These are phyloP conservation scores for Orcinus orca DNA, from an alignment of 2,113 vertebrate genomes.

Conservation along the genomic window DNA sequence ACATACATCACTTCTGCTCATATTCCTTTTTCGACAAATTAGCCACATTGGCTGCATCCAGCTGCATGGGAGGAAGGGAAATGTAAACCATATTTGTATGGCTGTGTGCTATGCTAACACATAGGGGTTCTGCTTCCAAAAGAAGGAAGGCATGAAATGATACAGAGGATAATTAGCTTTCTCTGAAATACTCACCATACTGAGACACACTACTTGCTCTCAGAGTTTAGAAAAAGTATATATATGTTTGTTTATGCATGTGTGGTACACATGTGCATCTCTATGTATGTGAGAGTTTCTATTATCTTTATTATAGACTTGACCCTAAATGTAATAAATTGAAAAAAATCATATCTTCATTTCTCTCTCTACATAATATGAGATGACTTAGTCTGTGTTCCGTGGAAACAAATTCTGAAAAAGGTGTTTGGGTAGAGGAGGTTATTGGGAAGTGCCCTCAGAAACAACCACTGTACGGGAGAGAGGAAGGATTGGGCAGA, in stretches of 20 bases:
- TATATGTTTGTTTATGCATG: not conserved
- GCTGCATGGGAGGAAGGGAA: not conserved
- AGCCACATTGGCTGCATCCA: not conserved
- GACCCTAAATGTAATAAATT: not conserved
- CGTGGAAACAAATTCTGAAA: not conserved
- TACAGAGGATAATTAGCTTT: not conserved
- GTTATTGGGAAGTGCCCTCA: not conserved
- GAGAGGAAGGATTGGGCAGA: not conserved
- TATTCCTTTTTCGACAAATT: not conserved
- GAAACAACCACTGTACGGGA: not conserved
- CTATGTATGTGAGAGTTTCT: not conserved
- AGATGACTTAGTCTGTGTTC: not conserved
- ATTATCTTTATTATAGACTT: not conserved
- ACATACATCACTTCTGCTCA: not conserved
- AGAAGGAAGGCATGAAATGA: not conserved
- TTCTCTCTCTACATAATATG: not conserved
- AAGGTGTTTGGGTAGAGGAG: not conserved
- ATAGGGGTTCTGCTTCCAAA: not conserved
- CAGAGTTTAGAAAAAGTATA: not conserved
- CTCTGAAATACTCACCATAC: not conserved
- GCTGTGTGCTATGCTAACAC: not conserved
- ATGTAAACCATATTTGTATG: not conserved
- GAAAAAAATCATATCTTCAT: not conserved
- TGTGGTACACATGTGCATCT: not conserved
- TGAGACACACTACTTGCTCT: not conserved